Evolutionary conservation across 2,113 vertebrate species (phyloP), one percentile per base, ranked within the genome.

Genomic region (sheep (Ovis aries)): DNA sequence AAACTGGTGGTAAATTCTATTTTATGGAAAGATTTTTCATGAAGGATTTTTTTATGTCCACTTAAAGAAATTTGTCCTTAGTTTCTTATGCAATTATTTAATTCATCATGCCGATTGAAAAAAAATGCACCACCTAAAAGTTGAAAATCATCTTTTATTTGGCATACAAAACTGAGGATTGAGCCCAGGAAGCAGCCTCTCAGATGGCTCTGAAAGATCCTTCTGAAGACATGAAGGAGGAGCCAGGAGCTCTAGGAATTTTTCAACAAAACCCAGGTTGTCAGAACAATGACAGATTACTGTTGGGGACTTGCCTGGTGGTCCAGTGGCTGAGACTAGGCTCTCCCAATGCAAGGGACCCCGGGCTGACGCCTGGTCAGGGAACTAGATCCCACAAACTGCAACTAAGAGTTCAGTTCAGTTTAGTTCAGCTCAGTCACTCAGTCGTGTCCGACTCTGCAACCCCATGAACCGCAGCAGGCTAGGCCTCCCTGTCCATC

Each of bases 391-490:
- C 36, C 71, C 71, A 74, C 71, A 74, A 0, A 12, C 21, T 0
- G 3, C 67, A 71, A 11, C 9, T 21, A 36, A 74, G 36, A 25
- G 21, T 25, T 40, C 55, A 57, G 55, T 57, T 25, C 23, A 57
- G 55, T 52, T 16, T 13, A 53, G 16, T 23, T 23, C 23, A 57
- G 55, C 45, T 45, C 45, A 45, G 45, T 45, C 0, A 3, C 62
- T n/a, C 16, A 67, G 33, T n/a, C 16, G 1, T 67, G 33, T 67
- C 33, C 7, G 1, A n/a, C 62, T n/a, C 62, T n/a, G 62, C 2
- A 0, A 64, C 3, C 31, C 33, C 62, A 64, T 17, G 7, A 7
- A 64, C 1, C 0, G 1, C 15, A 64, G 33, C 33, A 64, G 0
- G 33, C 33, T 33, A 64, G 62, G 62, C 62, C 33, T 64, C 33